Conservation (phyloP, 2,797 vertebrate species). For the Aulostomus chinensis region DNA sequence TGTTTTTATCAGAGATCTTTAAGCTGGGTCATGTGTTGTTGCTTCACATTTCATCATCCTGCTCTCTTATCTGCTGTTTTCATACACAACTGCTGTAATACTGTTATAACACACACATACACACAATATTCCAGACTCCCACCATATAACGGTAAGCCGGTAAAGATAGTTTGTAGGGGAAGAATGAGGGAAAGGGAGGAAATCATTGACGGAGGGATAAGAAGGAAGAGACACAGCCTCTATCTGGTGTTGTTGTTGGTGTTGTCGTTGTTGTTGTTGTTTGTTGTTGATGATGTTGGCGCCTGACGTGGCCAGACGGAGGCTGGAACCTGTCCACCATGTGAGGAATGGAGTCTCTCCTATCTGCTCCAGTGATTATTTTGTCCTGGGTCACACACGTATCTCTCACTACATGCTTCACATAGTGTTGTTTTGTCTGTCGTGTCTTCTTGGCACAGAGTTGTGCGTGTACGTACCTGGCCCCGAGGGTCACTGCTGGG, state of each 20-base stretch:
- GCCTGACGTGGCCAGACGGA: conserved; percentile 37
- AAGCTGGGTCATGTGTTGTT: conserved; percentile 82
- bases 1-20: conserved; percentile 80
- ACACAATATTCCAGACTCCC: conserved; percentile 59
- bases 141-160: conserved; percentile 63
- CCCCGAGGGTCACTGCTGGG: conserved; percentile 29
- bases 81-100: conserved; percentile 80
- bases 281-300: conserved; percentile 30
- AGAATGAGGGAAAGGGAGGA: conserved; percentile 47
- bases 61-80: conserved; percentile 78
- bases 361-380: conserved; percentile 55
- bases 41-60: conserved; percentile 84
- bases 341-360: conserved; percentile 56
- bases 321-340: conserved; percentile 38
- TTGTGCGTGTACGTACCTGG: neutral
- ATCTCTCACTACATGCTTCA: conserved; percentile 34
- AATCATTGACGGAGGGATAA: conserved; percentile 33
- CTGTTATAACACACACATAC: conserved; percentile 65
- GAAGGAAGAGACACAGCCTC: conserved; percentile 20
- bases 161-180: conserved; percentile 57
- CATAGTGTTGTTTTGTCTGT: conserved; percentile 58
- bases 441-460: conserved; percentile 16
- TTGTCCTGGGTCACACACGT: conserved; percentile 19
- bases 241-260: conserved; percentile 10
- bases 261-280: conserved; percentile 16